A percentile compares a stretch with the other conserved stretches of the same genome.
phyloP scores from a whole-genome alignment of 2,888 invertebrate genomes.

The Xestia ashworthii region DNA sequence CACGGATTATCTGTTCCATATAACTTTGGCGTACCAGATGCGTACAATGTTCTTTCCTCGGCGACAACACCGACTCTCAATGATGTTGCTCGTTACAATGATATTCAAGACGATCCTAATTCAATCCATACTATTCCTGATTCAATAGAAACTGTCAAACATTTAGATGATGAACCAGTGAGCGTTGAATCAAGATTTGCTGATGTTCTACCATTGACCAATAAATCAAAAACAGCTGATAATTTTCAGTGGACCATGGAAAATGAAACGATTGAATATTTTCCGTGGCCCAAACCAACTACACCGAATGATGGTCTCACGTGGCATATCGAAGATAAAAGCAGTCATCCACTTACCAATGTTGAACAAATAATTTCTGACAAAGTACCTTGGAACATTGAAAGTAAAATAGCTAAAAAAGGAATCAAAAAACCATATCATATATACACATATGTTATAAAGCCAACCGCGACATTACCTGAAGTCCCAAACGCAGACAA shows the following conservation, averaged over 20 bases:
- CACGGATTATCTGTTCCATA: background rate
- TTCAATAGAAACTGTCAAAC: background rate
- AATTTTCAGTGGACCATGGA: background rate
- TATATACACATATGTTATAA: conserved; percentile 35
- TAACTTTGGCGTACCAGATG: background rate
- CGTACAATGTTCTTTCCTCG: background rate
- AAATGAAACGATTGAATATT: background rate
- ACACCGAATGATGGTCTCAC: background rate
- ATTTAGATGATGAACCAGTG: background rate
- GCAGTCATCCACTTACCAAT: background rate
- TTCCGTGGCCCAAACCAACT: background rate
- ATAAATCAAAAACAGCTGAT: background rate
- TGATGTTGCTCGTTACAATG: background rate
- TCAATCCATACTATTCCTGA: background rate
- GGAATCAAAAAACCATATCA: conserved; percentile 16
- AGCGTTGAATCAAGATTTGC: background rate
- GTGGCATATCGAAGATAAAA: conserved; percentile 17
- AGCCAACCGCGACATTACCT: conserved; percentile 15
- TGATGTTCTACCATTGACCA: background rate
- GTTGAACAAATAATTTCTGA: background rate
- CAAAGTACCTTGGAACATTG: conserved; percentile 9
- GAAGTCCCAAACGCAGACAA: background rate
- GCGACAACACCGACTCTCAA: background rate
- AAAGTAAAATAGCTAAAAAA: background rate
- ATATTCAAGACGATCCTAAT: background rate